Conservation (phyloP, 2,113 vertebrate genomes). For the Mohoua ochrocephala region DNA sequence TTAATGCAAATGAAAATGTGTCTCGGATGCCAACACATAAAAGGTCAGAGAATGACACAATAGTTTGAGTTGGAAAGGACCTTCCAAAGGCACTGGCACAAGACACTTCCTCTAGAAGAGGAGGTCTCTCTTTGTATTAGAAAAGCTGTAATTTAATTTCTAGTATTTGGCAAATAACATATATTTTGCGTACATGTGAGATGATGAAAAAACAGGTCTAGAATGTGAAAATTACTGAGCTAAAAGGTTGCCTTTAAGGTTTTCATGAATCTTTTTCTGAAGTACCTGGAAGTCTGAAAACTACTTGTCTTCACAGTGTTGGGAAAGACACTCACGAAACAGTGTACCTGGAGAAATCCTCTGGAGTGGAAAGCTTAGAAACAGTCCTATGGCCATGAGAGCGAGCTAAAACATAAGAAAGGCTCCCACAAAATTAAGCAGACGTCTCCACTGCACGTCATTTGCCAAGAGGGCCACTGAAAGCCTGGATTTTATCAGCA, state of each 20-base stretch:
- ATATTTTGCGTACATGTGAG: background rate
- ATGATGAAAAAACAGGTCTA: background rate
- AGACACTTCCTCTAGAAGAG: background rate
- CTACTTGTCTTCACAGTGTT: background rate
- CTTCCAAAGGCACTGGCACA: background rate
- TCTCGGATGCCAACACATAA: background rate
- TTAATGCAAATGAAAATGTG: background rate
- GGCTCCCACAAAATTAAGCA: background rate
- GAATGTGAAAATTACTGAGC: background rate
- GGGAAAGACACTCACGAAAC: background rate
- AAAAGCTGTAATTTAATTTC: background rate
- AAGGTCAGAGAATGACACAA: background rate
- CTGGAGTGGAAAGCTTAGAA: background rate
- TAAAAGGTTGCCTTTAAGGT: background rate
- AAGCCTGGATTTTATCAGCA: background rate
- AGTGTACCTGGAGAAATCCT: background rate
- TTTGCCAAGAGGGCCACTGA: background rate
- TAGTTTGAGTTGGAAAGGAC: background rate
- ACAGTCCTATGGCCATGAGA: background rate
- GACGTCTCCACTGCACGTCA: background rate
- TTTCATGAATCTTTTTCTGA: background rate
- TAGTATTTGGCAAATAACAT: background rate
- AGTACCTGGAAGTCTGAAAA: background rate
- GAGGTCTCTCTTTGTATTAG: background rate
- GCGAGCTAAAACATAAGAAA: background rate